Evolutionary conservation across 2,888 invertebrate species (phyloP).

Genomic region (Plagodis dolabraria): DNA sequence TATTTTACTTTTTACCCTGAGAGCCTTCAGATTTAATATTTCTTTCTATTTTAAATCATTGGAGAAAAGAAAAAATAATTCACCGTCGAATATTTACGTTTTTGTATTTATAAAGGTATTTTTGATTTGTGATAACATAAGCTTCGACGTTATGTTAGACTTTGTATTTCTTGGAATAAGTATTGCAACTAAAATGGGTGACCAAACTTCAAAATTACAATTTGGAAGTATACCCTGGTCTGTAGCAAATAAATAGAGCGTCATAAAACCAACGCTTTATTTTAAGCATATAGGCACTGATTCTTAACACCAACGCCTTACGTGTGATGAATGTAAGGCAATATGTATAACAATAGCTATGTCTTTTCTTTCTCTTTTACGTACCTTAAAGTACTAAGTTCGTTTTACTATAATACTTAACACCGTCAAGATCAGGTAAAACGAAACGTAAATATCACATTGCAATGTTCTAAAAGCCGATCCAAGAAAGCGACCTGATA

Average conservation of each 20-base stretch:
- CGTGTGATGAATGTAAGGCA: too few species aligned
- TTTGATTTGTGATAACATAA: not conserved
- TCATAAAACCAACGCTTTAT: too few species aligned
- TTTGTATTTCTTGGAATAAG: too few species aligned
- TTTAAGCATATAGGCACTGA: too few species aligned
- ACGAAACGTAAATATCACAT: slow-evolving; percentile 20
- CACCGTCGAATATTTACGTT: not conserved
- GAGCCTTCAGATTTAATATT: slow-evolving; percentile 27
- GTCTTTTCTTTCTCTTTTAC: too few species aligned
- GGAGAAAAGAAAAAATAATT: slow-evolving; percentile 22
- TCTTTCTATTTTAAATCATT: slow-evolving; percentile 29
- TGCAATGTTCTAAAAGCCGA: slow-evolving; percentile 43
- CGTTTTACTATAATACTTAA: slow-evolving; percentile 1
- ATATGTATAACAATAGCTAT: too few species aligned
- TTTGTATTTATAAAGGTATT: slow-evolving; percentile 10
- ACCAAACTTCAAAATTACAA: too few species aligned
- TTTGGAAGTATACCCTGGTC: too few species aligned
- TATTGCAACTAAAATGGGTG: too few species aligned
- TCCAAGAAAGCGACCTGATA: slow-evolving; percentile 64
- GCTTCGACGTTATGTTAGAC: not conserved
- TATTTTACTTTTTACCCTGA: slow-evolving; percentile 39
- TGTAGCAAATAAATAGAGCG: too few species aligned
- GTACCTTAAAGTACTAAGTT: too few species aligned
- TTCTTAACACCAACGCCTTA: too few species aligned
- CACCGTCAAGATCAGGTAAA: slow-evolving; percentile 12